Evolutionary conservation across 37 sponge, comb jelly and placozoan species (phyloP), one percentile per base, ranked within the genome.

Genomic region (Agelas oroides): DNA sequence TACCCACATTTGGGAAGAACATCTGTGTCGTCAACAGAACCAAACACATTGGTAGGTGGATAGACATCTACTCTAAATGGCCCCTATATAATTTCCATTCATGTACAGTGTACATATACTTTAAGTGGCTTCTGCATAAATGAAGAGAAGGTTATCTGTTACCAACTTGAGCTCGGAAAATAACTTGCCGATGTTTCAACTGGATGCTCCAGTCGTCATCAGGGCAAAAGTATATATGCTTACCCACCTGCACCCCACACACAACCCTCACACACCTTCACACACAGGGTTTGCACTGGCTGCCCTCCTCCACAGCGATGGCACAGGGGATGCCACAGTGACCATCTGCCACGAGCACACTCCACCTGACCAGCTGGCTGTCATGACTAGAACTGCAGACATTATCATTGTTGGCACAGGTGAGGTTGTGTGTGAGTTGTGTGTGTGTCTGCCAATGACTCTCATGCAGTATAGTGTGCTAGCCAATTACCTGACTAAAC

Each of bases 361-460:
- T 17, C 90, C 95, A 0, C 84, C 73, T 18, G 93, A 89, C 16
- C 72, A 86, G 85, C 77, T 95, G 18, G 25, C 27, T 0, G 32
- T 41, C 38, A 85, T 73, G 52, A 55, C 77, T 6, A 54, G 38
- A 5, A 39, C 55, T 58, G 85, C 95, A 36, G 95, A 95, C 73
- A 89, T 95, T 57, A 54, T 92, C 62, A 86, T 95, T 53, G 83
- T 83, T 15, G 94, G 86, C 40, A 78, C 90, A n/a, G 93, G 93
- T 88, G 65, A 73, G 75, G 46, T 46, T 46, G 46, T 8, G 8
- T 46, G 46, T 46, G 46, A 46, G 6, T 46, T 46, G 46, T 46
- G 46, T 46, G 46, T n/a, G n/a, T n/a, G 46, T 46, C 8, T 46
- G 46, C 8, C n/a, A n/a, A n/a, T n/a, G n/a, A 8, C 46, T 46